A percentile compares a stretch with the other conserved stretches of the same genome.
Evolutionary conservation across 2,888 invertebrate genomes (phyloP).

Genomic region (Drosophila rellima): DNA sequence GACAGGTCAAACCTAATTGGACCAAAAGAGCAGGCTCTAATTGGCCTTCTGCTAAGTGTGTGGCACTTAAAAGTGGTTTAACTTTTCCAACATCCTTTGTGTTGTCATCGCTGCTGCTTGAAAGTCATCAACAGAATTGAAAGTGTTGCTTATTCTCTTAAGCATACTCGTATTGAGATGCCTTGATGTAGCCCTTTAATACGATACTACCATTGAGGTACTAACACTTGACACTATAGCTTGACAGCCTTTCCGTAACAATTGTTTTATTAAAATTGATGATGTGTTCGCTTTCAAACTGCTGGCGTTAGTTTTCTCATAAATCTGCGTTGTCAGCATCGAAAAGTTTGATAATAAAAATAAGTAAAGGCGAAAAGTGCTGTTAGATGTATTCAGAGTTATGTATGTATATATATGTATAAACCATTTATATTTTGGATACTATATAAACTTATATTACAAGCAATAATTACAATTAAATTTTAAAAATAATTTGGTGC

Average conservation of each 20-base stretch:
- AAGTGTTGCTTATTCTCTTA: not conserved
- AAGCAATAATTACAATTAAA: not conserved
- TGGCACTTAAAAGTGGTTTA: conserved; percentile 4
- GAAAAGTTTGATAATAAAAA: conserved; percentile 11
- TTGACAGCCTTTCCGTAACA: conserved; percentile 11
- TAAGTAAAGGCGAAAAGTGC: not conserved
- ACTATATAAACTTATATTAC: not conserved
- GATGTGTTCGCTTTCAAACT: conserved; percentile 17
- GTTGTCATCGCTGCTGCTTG: not conserved
- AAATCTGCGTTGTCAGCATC: conserved; percentile 23
- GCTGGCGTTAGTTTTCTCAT: conserved; percentile 14
- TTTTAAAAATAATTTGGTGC: no score
- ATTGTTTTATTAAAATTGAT: conserved; percentile 36
- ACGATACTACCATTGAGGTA: not conserved
- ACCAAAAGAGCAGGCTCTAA: conserved; percentile 2
- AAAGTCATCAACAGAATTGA: not conserved
- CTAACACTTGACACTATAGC: conserved; percentile 5
- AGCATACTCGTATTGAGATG: no score
- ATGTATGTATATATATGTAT: not conserved
- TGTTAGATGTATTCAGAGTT: not conserved
- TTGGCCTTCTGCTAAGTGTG: conserved; percentile 5
- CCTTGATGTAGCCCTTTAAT: not conserved
- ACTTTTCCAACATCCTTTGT: not conserved
- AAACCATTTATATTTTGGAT: not conserved
- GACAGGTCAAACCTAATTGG: conserved; percentile 28